Base-by-base conservation (phyloP, 2,888 invertebrate genomes). In the Eilema depressum region DNA sequence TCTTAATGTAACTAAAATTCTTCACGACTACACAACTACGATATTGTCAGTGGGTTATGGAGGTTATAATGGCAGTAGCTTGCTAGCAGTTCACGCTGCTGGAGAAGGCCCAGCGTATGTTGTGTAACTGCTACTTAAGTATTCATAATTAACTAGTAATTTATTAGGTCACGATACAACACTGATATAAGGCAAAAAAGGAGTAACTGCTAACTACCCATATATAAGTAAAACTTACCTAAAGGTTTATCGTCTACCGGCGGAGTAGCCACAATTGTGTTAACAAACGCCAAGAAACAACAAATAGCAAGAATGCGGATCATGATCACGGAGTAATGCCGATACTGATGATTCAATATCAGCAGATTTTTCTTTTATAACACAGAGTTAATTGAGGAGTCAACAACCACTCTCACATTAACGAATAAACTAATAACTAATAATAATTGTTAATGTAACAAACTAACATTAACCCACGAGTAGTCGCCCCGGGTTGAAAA, bases 241-340 rank as follows among this genome's bases (percentile, higher is more conserved):
- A 71, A 63, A 23, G 75, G 71, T 63, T 70, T 70, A 8, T 70
- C 62, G 0, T 63, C 61, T 37, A 71, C 25, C 33, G 76, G 70
- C 26, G 47, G 23, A 33, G 75, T 53, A 17, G 57, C 25, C 28
- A 56, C 67, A 23, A 60, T 25, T 28, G 64, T 30, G 23, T 66
- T 63, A 12, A 70, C 30, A 53, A 41, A 41, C 37, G 75, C 61
- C n/a, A 77, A 28, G n/a, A 80, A 73, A 71, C 66, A 30, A 20
- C 66, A 30, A 20, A 66, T 11, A 56, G 8, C 23, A 3, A 74
- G n/a, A n/a, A 67, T 25, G 20, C 70, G 64, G 12, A 63, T 67
- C 23, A 20, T 70, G 57, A 8, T 63, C 23, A 62, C 64, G n/a
- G 47, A 25, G 4, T 20, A 56, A 65, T 25, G n/a, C 56, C 25